Base-by-base conservation (phyloP, 2,113 vertebrate species). In the Pteropus alecto region DNA sequence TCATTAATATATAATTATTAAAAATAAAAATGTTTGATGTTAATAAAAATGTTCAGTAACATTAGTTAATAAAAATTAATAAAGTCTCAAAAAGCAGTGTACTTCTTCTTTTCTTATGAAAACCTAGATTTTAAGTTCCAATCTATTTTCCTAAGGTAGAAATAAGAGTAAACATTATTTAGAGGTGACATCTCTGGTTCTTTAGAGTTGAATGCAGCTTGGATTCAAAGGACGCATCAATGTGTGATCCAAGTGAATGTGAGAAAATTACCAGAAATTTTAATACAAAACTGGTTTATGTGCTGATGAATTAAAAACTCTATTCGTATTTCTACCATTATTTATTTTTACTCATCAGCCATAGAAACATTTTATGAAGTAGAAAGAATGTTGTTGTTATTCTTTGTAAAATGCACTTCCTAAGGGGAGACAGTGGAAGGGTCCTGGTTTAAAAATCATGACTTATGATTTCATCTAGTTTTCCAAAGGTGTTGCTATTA, bases 381-480 rank as follows among this genome's bases (percentile, higher is more conserved):
- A 61, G 70, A 76, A 82, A 95, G 84, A 43, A 83, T 54, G 33
- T 85, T 61, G 1, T 19, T 61, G 7, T 61, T 61, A 18, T 86
- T 87, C 33, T 89, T 43, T 22, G 33, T 41, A 60, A 93, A 89
- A 74, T 65, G 12, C 78, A 51, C 68, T 70, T 95, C 33, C 18
- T 94, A 56, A 84, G 68, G 41, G 61, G 54, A 67, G 63, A 68
- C 4, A 56, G 84, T 92, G 21, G 46, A 87, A 73, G 33, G 2
- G 60, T n/a, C 1, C 41, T 90, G 30, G 35, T 81, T 92, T 82
- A 87, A 94, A 93, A 95, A 76, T 21, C 10, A 51, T 87, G n/a
- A n/a, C 93, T 93, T 82, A 46, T 95, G 41, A 90, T 71, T 95
- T 93, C 35, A 51, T 71, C 12, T 93, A 19, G 92, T 95, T 96